Conservation (phyloP, 2,797 vertebrate species). For the Macropodus opercularis region DNA sequence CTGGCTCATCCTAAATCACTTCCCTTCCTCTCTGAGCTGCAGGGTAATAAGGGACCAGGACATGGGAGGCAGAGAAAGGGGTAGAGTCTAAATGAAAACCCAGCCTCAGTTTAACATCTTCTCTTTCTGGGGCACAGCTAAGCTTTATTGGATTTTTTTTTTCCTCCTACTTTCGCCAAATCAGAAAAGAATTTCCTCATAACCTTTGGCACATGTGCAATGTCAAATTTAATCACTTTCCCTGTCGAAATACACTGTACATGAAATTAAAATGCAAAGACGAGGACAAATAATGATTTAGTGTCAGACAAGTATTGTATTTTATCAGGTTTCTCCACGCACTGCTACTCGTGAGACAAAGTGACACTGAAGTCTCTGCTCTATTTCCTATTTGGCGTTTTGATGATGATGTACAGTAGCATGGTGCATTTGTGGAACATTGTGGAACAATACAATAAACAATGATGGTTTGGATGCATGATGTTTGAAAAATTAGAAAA, state of each 20-base stretch:
- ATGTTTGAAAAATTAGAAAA: background rate
- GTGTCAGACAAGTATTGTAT: constrained; percentile 48
- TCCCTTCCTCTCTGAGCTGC: constrained; percentile 60
- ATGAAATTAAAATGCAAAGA: constrained; percentile 71
- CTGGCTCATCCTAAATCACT: constrained; percentile 64
- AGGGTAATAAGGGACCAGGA: constrained; percentile 70
- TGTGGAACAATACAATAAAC: too few species aligned
- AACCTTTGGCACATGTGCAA: constrained; percentile 79
- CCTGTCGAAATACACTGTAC: constrained; percentile 57
- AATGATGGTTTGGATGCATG: constrained; percentile 23
- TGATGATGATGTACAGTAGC: too few species aligned
- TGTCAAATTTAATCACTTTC: constrained; percentile 79
- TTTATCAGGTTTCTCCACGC: constrained; percentile 27
- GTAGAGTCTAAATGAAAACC: constrained; percentile 78
- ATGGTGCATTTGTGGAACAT: too few species aligned
- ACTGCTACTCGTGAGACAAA: constrained; percentile 26
- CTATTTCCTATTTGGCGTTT: constrained; percentile 45
- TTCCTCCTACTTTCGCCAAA: constrained; percentile 55
- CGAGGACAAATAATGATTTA: constrained; percentile 60
- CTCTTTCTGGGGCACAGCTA: constrained; percentile 75
- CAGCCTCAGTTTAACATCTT: constrained; percentile 77
- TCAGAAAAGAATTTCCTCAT: constrained; percentile 72
- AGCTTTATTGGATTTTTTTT: constrained; percentile 79
- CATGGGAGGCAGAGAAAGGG: constrained; percentile 55
- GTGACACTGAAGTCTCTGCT: constrained; percentile 26